Evolutionary conservation across 2,797 vertebrate species (phyloP).

Genomic region (Malurus leucopterus): DNA sequence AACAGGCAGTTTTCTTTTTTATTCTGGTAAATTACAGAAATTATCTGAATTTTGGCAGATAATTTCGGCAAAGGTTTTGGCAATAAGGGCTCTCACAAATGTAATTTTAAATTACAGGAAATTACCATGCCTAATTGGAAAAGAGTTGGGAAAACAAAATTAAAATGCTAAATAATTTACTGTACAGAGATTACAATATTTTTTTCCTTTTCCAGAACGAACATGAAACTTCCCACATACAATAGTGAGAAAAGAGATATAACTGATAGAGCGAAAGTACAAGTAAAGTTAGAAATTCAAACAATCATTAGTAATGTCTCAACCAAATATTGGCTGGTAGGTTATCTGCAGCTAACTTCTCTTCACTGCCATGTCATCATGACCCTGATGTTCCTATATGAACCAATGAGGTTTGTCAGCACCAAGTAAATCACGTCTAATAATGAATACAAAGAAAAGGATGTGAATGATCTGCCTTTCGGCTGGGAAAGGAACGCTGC

Average conservation of each 20-base stretch:
- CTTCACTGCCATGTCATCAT: background rate
- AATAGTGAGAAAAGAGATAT: background rate
- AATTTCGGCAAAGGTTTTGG: background rate
- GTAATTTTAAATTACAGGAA: background rate
- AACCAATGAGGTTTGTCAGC: background rate
- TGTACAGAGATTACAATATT: background rate
- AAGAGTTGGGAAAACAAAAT: background rate
- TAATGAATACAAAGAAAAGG: background rate
- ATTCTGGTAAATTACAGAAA: background rate
- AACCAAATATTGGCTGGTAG: background rate
- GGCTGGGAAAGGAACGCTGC: background rate
- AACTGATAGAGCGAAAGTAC: background rate
- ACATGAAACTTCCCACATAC: background rate
- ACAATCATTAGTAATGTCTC: background rate
- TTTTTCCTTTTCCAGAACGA: background rate
- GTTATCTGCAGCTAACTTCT: background rate
- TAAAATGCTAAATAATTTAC: background rate
- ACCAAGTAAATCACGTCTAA: background rate
- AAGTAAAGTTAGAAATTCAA: background rate
- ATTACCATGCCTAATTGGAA: background rate
- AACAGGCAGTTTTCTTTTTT: background rate
- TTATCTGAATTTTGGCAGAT: background rate
- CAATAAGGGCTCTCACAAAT: background rate
- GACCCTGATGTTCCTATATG: background rate
- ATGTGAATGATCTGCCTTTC: background rate